A percentile compares a stretch with the other conserved stretches of the same genome.
Conservation (phyloP, 2,888 invertebrate genomes). For the Agrotis clavis region DNA sequence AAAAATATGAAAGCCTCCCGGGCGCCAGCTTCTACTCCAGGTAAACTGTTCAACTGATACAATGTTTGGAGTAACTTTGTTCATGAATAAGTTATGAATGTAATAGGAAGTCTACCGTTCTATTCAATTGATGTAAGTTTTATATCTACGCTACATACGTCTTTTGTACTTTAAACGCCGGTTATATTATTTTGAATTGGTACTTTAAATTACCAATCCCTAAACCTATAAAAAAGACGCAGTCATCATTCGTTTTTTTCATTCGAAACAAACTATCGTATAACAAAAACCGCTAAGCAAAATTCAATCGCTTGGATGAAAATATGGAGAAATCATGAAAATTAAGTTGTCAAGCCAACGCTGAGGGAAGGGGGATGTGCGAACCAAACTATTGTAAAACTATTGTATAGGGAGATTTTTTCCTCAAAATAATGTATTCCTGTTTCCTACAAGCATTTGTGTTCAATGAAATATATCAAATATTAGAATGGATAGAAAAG, state of each 20-base stretch:
- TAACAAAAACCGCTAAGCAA: slow-evolving; percentile 61
- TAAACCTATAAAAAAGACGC: slow-evolving; percentile 22
- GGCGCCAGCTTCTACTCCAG: slow-evolving; percentile 59
- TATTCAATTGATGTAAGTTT: slow-evolving; percentile 10
- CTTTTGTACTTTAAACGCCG: background rate
- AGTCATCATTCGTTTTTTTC: slow-evolving; percentile 57
- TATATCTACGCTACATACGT: background rate
- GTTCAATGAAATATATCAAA: slow-evolving; percentile 60
- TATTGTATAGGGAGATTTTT: slow-evolving; percentile 72
- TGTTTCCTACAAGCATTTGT: slow-evolving; percentile 65
- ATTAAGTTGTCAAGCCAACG: slow-evolving; percentile 74
- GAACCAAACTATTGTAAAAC: slow-evolving; percentile 74
- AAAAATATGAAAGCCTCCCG: slow-evolving; percentile 79
- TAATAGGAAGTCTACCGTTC: slow-evolving; percentile 14
- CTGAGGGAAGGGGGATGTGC: slow-evolving; percentile 63
- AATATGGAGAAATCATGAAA: slow-evolving; percentile 78
- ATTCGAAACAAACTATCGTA: slow-evolving; percentile 59
- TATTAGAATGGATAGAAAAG: slow-evolving; percentile 20
- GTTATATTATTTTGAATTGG: background rate
- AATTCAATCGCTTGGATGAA: slow-evolving; percentile 72
- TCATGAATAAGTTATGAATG: slow-evolving; percentile 40
- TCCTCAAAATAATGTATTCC: slow-evolving; percentile 71
- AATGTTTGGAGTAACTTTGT: slow-evolving; percentile 23
- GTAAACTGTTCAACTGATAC: slow-evolving; percentile 36
- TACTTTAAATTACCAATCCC: background rate